These are phyloP conservation scores for Agrilus biguttatus DNA, from an alignment of 2,888 invertebrate species.

Conservation along the genomic window DNA sequence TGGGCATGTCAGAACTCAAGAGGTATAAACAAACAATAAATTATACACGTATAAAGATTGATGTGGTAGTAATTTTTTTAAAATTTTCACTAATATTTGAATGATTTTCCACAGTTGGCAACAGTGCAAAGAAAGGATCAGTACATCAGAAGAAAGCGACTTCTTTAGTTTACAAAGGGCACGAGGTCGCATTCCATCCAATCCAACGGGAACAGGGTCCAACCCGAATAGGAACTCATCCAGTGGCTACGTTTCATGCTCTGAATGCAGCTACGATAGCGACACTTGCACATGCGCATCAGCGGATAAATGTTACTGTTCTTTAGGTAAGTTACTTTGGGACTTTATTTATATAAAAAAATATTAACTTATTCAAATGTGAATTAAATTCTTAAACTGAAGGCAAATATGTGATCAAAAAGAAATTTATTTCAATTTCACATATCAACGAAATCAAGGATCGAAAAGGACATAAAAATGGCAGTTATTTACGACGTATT, in stretches of 20 bases:
- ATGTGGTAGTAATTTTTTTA: no score
- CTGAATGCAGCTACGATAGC: constrained; percentile 75
- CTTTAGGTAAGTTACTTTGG: constrained; percentile 45
- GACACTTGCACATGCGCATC: constrained; percentile 65
- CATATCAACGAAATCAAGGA: no score
- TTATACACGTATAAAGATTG: background rate
- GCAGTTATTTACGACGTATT: no score
- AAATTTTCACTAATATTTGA: no score
- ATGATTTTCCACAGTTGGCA: no score
- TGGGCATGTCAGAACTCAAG: background rate
- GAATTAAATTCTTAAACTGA: no score
- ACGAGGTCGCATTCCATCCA: constrained; percentile 21
- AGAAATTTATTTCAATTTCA: no score
- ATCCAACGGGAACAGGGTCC: constrained; percentile 13
- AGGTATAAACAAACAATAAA: constrained; percentile 1
- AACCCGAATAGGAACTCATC: constrained; percentile 32
- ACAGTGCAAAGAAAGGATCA: constrained; percentile 16
- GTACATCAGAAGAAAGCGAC: constrained; percentile 34
- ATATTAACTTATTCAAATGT: no score
- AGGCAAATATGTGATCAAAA: no score
- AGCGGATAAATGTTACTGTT: constrained; percentile 77
- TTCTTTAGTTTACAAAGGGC: constrained; percentile 27
- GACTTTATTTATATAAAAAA: no score
- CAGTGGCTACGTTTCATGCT: constrained; percentile 68
- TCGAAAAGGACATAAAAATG: no score